A percentile compares a stretch with the other conserved stretches of the same genome.
These are phyloP conservation scores for Perizoma affinitatum DNA, from an alignment of 2,888 invertebrate species.

Conservation along the genomic window DNA sequence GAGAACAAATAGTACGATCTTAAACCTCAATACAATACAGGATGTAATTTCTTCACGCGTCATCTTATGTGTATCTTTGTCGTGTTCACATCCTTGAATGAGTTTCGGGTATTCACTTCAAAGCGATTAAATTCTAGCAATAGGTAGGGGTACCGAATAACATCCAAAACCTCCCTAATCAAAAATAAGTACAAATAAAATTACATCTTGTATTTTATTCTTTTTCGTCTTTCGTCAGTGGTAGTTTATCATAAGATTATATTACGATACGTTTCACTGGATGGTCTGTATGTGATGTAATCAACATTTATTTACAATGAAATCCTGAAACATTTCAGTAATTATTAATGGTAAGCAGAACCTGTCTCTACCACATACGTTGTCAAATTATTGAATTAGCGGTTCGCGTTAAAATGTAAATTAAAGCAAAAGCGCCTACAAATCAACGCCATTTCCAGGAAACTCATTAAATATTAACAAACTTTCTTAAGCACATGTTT, in stretches of 20 bases:
- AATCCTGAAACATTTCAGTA: slow-evolving; percentile 20
- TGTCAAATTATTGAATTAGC: slow-evolving; percentile 75
- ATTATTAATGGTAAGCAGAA: slow-evolving; percentile 28
- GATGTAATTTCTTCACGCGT: slow-evolving; percentile 60
- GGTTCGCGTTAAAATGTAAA: slow-evolving; percentile 64
- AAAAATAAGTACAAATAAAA: too few species aligned
- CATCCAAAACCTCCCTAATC: too few species aligned
- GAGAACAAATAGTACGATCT: slow-evolving; percentile 46
- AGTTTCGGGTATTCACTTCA: slow-evolving; percentile 22
- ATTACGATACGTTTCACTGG: too few species aligned
- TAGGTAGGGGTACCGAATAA: too few species aligned
- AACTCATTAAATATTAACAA: slow-evolving; percentile 81
- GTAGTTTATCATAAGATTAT: too few species aligned
- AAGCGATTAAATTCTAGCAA: neutral
- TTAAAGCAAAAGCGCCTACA: slow-evolving; percentile 69
- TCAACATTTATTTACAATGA: too few species aligned
- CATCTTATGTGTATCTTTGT: slow-evolving; percentile 48
- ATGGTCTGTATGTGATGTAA: too few species aligned
- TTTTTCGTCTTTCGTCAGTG: too few species aligned
- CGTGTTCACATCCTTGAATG: slow-evolving; percentile 39
- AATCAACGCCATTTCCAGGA: slow-evolving; percentile 67
- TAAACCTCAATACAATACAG: slow-evolving; percentile 46
- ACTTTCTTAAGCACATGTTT: slow-evolving; percentile 80
- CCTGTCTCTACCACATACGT: slow-evolving; percentile 45
- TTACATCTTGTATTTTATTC: too few species aligned